Evolutionary conservation across 2,797 vertebrate species (phyloP).

Genomic region (Sebastes hubbsi): DNA sequence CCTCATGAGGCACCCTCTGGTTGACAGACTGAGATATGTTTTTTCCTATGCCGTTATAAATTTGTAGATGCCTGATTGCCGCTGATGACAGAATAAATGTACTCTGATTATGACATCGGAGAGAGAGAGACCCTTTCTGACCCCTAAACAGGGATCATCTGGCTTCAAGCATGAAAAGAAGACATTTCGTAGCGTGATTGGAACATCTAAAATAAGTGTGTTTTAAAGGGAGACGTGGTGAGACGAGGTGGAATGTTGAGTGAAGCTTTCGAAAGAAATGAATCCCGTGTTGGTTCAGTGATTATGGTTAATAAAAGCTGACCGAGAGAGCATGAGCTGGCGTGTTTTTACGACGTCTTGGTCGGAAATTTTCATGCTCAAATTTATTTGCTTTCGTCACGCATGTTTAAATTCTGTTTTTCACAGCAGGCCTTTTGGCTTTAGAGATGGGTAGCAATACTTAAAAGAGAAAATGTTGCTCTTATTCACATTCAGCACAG

Average conservation of each 20-base stretch:
- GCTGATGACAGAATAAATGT: slow-evolving; percentile 59
- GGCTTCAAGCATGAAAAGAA: slow-evolving; percentile 12
- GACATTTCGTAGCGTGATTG: slow-evolving; percentile 22
- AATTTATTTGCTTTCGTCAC: slow-evolving; percentile 35
- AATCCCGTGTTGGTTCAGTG: slow-evolving; percentile 60
- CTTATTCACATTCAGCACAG: background rate
- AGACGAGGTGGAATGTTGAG: slow-evolving; percentile 47
- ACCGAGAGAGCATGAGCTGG: slow-evolving; percentile 52
- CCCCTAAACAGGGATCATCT: slow-evolving; percentile 27
- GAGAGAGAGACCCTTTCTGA: slow-evolving; percentile 1
- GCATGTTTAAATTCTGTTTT: slow-evolving; percentile 5
- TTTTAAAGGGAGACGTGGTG: slow-evolving; percentile 38
- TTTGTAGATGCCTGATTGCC: slow-evolving; percentile 46
- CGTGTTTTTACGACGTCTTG: slow-evolving; percentile 37
- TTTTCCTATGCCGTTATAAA: slow-evolving; percentile 11
- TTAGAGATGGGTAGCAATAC: background rate
- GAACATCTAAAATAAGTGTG: slow-evolving; percentile 10
- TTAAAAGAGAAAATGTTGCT: background rate
- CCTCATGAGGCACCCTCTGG: background rate
- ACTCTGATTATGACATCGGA: slow-evolving; percentile 28
- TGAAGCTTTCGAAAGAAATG: slow-evolving; percentile 49
- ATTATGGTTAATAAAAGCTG: slow-evolving; percentile 71
- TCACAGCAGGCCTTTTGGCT: background rate
- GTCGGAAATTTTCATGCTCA: slow-evolving; percentile 39
- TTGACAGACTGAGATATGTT: slow-evolving; percentile 3